These are phyloP conservation scores for Archocentrus centrarchus DNA, from an alignment of 2,113 vertebrate species.

Conservation along the genomic window DNA sequence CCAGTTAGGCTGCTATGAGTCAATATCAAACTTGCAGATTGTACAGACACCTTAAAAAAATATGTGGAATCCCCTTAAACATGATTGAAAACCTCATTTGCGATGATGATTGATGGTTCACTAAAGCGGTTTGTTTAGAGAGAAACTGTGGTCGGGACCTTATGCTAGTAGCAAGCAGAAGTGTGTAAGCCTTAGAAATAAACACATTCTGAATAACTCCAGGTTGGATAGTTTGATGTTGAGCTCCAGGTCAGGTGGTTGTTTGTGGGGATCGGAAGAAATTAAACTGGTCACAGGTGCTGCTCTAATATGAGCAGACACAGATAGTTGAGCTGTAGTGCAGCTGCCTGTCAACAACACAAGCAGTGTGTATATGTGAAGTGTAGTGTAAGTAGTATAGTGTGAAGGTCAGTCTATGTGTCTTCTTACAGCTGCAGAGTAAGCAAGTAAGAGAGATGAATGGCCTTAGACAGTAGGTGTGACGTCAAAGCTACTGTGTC, in stretches of 20 bases:
- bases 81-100: neutral
- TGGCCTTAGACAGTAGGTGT: constrained; percentile 38
- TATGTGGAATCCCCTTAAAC: neutral
- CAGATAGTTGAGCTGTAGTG: neutral
- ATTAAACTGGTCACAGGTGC: neutral
- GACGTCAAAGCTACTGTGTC: constrained; percentile 24
- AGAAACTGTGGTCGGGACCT: neutral
- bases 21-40: neutral
- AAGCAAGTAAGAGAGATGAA: constrained; percentile 44
- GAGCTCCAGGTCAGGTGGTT: neutral
- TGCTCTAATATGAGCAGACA: neutral
- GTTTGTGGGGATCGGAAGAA: neutral
- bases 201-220: neutral
- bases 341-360: neutral
- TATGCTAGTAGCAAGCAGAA: neutral
- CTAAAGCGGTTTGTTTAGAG: constrained; percentile 24
- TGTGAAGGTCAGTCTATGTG: constrained; percentile 24
- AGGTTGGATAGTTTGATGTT: neutral
- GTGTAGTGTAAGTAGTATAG: constrained; percentile 5
- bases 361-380: neutral
- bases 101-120: neutral
- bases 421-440: constrained; percentile 22
- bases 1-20: no score
- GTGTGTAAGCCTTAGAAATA: neutral
- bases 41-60: neutral